Evolutionary conservation across 2,888 invertebrate species (phyloP).

Genomic region (Sabatieria punctata): DNA sequence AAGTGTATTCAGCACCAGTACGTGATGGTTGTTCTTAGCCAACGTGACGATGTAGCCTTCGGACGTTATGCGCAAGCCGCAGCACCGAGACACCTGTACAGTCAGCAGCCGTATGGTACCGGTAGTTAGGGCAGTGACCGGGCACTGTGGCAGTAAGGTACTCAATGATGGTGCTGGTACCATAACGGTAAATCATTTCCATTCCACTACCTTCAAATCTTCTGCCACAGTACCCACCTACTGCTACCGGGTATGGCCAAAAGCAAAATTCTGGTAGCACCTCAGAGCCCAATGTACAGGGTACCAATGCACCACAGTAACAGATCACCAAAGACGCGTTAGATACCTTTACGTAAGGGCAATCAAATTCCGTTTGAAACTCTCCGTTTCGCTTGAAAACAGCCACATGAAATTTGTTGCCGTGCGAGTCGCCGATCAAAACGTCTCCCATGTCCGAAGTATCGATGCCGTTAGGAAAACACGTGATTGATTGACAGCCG

Average conservation of each 20-base stretch:
- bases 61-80: conserved; percentile 86
- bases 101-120: background rate
- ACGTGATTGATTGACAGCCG: conserved; percentile 83
- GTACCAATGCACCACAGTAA: no score
- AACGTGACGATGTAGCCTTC: conserved; percentile 64
- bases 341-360: conserved; percentile 78
- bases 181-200: no score
- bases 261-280: no score
- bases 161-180: no score
- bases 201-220: no score
- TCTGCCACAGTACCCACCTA: no score
- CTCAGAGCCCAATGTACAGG: no score
- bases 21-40: conserved; percentile 97
- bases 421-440: conserved; percentile 87
- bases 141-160: no score
- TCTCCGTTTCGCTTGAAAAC: conserved; percentile 48
- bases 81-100: conserved; percentile 66
- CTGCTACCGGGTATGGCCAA: no score
- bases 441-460: conserved; percentile 92
- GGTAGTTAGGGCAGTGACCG: background rate
- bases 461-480: conserved; percentile 93
- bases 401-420: conserved; percentile 90
- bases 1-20: conserved; percentile 56
- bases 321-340: no score
- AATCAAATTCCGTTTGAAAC: conserved; percentile 78